Base-by-base conservation (phyloP, 2,113 vertebrate species). In the Theristicus caerulescens region DNA sequence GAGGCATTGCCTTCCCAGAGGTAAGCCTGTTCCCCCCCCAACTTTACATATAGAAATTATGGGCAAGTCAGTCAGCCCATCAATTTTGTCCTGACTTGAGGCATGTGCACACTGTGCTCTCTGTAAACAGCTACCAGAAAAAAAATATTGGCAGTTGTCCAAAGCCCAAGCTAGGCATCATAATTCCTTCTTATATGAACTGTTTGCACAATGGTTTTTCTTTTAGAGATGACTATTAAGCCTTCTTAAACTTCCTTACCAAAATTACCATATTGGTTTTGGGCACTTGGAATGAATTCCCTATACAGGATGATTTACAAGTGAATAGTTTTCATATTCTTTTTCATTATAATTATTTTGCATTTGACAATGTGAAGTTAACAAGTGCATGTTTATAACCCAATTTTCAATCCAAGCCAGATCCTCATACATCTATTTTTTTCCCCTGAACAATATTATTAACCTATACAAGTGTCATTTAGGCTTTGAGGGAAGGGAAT, bases 11-110 rank as follows among this genome's bases (percentile, higher is more conserved):
- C 92, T 71, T 78, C 86, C 74, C 95, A 94, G 71, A 87, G 97
- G 98, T 98, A 92, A 98, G 98, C 94, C 83, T 62, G 29, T 9
- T 42, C 46, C 34, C 34, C 52, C 51, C 34, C 15, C 26, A 57
- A 5, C 32, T 94, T 82, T 74, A 73, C 65, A 42, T 13, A 3
- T 15, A 76, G 85, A 82, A 90, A 69, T 86, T n/a, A 47, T 3
- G 10, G 89, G 69, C 36, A 24, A 36, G 7, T 59, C 87, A 36
- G 25, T 76, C 92, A 67, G 86, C 59, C 67, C 84, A 88, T 94
- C 91, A 74, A 6, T 70, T 91, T 26, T 80, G 21, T 25, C 78
- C 57, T 13, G 27, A 82, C 93, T 82, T 14, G 81, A 89, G 70
- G 58, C 34, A 78, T 51, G 76, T 31, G 82, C 73, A 46, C 79